Evolutionary conservation across 2,797 vertebrate genomes (phyloP).

Genomic region (Gadopsis marmoratus): DNA sequence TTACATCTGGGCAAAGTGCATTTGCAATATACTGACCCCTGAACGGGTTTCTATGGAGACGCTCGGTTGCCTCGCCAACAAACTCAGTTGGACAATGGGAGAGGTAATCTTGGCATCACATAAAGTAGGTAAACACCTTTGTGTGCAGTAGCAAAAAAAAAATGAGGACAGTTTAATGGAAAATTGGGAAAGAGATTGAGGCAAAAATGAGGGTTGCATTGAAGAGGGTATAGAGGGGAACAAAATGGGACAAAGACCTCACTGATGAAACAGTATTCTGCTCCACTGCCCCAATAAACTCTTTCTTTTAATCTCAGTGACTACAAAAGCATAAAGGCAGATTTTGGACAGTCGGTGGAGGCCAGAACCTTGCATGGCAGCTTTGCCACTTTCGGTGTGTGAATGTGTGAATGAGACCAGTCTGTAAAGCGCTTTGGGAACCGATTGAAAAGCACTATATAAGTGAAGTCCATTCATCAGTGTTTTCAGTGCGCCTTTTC

Average conservation of each 20-base stretch:
- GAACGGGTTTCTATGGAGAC: conserved; percentile 73
- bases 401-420: too few relatives aligned
- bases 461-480: too few relatives aligned
- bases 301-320: conserved; percentile 9
- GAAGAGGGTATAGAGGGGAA: conserved; percentile 33
- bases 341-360: neutral
- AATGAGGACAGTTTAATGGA: conserved; percentile 56
- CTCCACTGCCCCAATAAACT: conserved; percentile 64
- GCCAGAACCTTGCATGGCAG: too few relatives aligned
- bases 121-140: conserved; percentile 71
- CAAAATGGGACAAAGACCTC: conserved; percentile 41
- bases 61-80: conserved; percentile 50
- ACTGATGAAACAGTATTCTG: conserved; percentile 41
- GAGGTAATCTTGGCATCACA: conserved; percentile 66
- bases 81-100: conserved; percentile 59
- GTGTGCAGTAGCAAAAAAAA: conserved; percentile 51
- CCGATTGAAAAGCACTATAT: too few relatives aligned
- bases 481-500: neutral
- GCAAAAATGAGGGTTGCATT: conserved; percentile 42
- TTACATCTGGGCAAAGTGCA: conserved; percentile 52
- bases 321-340: neutral
- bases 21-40: conserved; percentile 67
- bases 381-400: too few relatives aligned
- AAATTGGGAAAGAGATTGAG: conserved; percentile 59
- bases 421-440: too few relatives aligned